These are phyloP conservation scores for Raja brachyura DNA, from an alignment of 2,113 vertebrate species.

Conservation along the genomic window DNA sequence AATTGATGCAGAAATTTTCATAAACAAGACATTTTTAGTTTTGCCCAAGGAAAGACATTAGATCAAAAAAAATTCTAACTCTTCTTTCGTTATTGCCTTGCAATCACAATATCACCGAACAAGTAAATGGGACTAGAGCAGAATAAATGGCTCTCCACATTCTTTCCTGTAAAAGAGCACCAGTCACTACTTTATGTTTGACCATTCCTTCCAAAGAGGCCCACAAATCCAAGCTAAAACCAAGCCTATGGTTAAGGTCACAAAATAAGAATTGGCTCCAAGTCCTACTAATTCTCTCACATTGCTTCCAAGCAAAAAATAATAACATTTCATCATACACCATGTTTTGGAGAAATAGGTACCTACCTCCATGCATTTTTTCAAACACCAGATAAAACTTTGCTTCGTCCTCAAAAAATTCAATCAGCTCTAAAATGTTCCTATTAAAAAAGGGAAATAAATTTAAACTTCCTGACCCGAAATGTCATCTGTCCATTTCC, in stretches of 20 bases:
- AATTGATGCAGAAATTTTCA: not conserved
- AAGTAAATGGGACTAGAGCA: not conserved
- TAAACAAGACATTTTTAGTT: not conserved
- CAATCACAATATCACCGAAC: not conserved
- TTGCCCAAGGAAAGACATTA: not conserved
- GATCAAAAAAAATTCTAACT: not conserved
- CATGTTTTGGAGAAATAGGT: not conserved
- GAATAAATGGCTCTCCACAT: not conserved
- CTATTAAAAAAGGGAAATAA: slow-evolving; percentile 52
- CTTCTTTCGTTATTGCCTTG: not conserved
- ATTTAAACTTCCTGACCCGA: not conserved
- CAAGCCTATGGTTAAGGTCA: not conserved
- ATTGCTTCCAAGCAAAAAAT: not conserved
- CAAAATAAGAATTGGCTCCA: not conserved
- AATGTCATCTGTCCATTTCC: too few relatives aligned
- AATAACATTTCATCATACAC: not conserved
- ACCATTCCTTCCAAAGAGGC: not conserved
- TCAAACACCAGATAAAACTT: slow-evolving; percentile 97
- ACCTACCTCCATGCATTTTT: slow-evolving; percentile 84
- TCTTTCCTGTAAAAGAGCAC: not conserved
- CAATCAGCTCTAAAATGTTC: slow-evolving; percentile 90
- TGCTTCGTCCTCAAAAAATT: slow-evolving; percentile 89
- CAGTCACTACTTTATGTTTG: not conserved
- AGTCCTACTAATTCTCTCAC: not conserved
- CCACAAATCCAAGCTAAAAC: not conserved